phyloP scores from a whole-genome alignment of 2,888 invertebrate species.

The Limnephilus lunatus region DNA sequence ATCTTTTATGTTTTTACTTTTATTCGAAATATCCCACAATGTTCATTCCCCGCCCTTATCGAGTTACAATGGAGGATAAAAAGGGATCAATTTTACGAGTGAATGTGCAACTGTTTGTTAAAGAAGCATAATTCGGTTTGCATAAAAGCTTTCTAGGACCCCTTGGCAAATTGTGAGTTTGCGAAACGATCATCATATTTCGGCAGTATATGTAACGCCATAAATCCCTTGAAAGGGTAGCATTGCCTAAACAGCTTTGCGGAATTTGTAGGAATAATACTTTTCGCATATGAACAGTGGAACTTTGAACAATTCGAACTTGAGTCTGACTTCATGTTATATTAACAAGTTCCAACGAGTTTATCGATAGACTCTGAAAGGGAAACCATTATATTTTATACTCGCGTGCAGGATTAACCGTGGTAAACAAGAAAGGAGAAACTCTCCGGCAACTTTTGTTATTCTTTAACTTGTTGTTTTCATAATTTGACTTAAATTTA shows the following conservation, averaged over 20 bases:
- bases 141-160: not conserved
- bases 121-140: not conserved
- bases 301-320: not conserved
- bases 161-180: not conserved
- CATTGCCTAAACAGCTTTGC: not conserved
- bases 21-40: not conserved
- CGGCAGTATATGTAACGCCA: not conserved
- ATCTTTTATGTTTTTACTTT: slow-evolving; percentile 6
- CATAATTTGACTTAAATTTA: no score
- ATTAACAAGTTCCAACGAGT: not conserved
- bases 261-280: not conserved
- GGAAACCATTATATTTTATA: not conserved
- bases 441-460: no score
- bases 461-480: no score
- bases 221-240: not conserved
- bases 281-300: slow-evolving; percentile 17
- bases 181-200: not conserved
- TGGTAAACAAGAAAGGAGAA: not conserved
- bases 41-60: not conserved
- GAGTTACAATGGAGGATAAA: not conserved
- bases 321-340: not conserved
- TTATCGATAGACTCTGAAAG: not conserved
- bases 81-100: slow-evolving; percentile 11
- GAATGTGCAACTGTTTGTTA: not conserved
- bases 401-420: not conserved